A percentile compares a stretch with the other conserved stretches of the same genome.
These are phyloP conservation scores for Epizoanthus stellaris DNA, from an alignment of 92 coral and sea anemone genomes.

Conservation along the genomic window DNA sequence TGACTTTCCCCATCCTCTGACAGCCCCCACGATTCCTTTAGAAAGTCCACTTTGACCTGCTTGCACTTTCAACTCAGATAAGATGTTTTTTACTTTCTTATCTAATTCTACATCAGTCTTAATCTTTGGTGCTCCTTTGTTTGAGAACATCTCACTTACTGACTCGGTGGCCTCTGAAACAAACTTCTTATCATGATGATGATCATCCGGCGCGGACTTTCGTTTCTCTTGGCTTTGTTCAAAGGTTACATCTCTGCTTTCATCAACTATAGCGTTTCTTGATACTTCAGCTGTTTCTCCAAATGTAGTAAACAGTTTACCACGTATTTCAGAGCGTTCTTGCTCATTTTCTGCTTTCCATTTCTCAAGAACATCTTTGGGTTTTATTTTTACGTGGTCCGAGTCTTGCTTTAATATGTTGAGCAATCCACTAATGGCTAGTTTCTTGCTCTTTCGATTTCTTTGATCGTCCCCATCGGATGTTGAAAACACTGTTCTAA, in stretches of 20 bases:
- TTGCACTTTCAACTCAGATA: slow-evolving; percentile 71
- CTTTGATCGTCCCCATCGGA: slow-evolving; percentile 18
- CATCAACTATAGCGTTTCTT: neutral
- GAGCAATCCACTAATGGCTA: slow-evolving; percentile 13
- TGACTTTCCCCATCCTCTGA: slow-evolving; percentile 75
- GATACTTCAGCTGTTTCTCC: slow-evolving; percentile 2
- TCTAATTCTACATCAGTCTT: slow-evolving; percentile 61
- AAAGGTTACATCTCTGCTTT: neutral
- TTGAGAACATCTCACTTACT: slow-evolving; percentile 1
- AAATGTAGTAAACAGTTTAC: slow-evolving; percentile 16
- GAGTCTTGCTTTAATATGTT: slow-evolving; percentile 26
- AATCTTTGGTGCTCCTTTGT: slow-evolving; percentile 25
- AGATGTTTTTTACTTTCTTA: slow-evolving; percentile 64
- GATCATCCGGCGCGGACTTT: neutral
- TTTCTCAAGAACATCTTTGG: slow-evolving; percentile 33
- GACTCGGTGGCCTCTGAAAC: slow-evolving; percentile 4
- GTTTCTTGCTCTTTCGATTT: slow-evolving; percentile 4
- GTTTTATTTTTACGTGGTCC: slow-evolving; percentile 14
- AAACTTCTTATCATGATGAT: slow-evolving; percentile 28
- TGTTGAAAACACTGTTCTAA: slow-evolving; percentile 18
- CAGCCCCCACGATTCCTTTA: slow-evolving; percentile 76
- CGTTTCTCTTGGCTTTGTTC: neutral
- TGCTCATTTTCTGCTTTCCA: slow-evolving; percentile 28
- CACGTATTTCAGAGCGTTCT: slow-evolving; percentile 32
- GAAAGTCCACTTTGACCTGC: slow-evolving; percentile 68